These are phyloP conservation scores for Zeuzera pyrina DNA, from an alignment of 2,888 invertebrate species.

Conservation along the genomic window DNA sequence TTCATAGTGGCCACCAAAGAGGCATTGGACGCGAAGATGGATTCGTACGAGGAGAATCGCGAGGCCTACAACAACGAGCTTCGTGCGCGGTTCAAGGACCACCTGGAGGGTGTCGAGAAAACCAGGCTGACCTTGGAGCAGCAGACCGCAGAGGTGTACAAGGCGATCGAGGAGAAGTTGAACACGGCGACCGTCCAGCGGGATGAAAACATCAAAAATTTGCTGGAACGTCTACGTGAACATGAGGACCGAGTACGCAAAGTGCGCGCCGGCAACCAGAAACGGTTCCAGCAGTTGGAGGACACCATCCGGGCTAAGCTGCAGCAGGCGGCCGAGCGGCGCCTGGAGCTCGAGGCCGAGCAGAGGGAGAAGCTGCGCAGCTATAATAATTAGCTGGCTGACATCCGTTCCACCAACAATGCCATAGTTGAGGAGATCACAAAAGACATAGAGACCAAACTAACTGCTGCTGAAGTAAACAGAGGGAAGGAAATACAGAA, in stretches of 20 bases:
- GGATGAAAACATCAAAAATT: constrained; percentile 92
- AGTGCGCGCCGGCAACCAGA: constrained; percentile 78
- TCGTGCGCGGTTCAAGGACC: constrained; percentile 88
- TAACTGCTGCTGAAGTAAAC: constrained; percentile 86
- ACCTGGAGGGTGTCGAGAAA: constrained; percentile 77
- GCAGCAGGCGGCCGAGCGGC: constrained; percentile 75
- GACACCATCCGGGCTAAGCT: constrained; percentile 76
- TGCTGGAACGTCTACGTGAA: constrained; percentile 91
- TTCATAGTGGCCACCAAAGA: constrained; percentile 91
- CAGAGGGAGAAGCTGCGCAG: constrained; percentile 84
- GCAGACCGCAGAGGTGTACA: constrained; percentile 88
- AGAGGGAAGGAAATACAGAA: constrained; percentile 88
- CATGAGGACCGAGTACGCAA: constrained; percentile 86
- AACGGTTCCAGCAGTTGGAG: constrained; percentile 79
- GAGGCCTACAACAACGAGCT: constrained; percentile 93
- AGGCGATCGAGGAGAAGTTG: constrained; percentile 90
- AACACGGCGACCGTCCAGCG: constrained; percentile 90
- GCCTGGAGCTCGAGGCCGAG: constrained; percentile 82
- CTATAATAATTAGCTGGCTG: constrained; percentile 80
- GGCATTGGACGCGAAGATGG: constrained; percentile 93
- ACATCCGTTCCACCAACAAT: constrained; percentile 77
- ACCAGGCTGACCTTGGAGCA: constrained; percentile 84
- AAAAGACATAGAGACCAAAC: constrained; percentile 80
- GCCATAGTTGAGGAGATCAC: constrained; percentile 78
- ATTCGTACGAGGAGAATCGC: constrained; percentile 90